These are phyloP conservation scores for Echiichthys vipera DNA, from an alignment of 2,797 vertebrate species.

Conservation along the genomic window DNA sequence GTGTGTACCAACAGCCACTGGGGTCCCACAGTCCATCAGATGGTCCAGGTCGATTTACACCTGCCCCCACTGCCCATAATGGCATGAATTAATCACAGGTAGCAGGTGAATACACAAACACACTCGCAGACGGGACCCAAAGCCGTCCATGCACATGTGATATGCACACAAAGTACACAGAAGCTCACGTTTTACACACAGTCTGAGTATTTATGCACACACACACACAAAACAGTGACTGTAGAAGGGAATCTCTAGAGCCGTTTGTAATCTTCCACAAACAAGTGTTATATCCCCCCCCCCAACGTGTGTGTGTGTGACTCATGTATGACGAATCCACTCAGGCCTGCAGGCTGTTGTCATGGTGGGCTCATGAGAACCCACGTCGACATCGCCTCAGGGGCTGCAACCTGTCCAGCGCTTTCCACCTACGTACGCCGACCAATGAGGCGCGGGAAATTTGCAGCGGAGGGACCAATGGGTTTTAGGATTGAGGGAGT, in stretches of 20 bases:
- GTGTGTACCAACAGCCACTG: slow-evolving; percentile 31
- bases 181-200: slow-evolving; percentile 38
- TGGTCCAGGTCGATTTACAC: slow-evolving; percentile 48
- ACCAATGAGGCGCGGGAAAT: slow-evolving; percentile 40
- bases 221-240: slow-evolving; percentile 34
- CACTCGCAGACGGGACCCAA: slow-evolving; percentile 17
- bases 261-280: slow-evolving; percentile 61
- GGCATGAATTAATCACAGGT: slow-evolving; percentile 65
- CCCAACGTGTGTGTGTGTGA: slow-evolving; percentile 68
- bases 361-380: slow-evolving; percentile 59
- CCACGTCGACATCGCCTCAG: slow-evolving; percentile 46
- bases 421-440: slow-evolving; percentile 24
- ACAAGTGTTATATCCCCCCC: slow-evolving; percentile 50
- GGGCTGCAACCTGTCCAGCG: slow-evolving; percentile 52
- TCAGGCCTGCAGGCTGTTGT: slow-evolving; percentile 51
- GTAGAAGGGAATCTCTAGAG: slow-evolving; percentile 57
- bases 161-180: slow-evolving; percentile 21
- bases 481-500: slow-evolving; percentile 53
- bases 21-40: slow-evolving; percentile 40
- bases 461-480: slow-evolving; percentile 22
- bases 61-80: slow-evolving; percentile 50
- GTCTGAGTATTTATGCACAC: slow-evolving; percentile 16
- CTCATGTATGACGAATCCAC: slow-evolving; percentile 64
- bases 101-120: slow-evolving; percentile 59
- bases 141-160: slow-evolving; percentile 28